These are phyloP conservation scores for Clostera curtula DNA, from an alignment of 2,888 invertebrate genomes.

Conservation along the genomic window DNA sequence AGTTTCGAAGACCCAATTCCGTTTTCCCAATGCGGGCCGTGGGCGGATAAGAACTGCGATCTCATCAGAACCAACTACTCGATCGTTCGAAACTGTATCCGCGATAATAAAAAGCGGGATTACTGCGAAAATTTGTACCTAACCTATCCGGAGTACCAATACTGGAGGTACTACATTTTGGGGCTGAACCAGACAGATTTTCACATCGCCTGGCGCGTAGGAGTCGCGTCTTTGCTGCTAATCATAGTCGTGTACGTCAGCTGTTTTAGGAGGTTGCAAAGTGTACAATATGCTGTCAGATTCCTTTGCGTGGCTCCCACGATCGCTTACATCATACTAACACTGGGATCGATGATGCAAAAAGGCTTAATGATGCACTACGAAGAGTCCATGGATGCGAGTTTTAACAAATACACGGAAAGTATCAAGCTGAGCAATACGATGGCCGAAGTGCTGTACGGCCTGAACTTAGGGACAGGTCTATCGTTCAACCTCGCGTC, in stretches of 20 bases:
- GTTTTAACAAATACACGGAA: slow-evolving; percentile 31
- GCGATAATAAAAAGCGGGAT: slow-evolving; percentile 12
- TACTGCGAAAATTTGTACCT: slow-evolving; percentile 36
- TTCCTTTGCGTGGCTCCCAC: slow-evolving; percentile 34
- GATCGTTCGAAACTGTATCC: slow-evolving; percentile 47
- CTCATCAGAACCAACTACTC: slow-evolving; percentile 41
- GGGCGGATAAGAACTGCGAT: slow-evolving; percentile 39
- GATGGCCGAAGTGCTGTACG: slow-evolving; percentile 33
- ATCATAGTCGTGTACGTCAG: slow-evolving; percentile 32
- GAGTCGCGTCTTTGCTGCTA: slow-evolving; percentile 41
- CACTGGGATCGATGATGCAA: slow-evolving; percentile 54
- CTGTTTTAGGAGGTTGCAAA: slow-evolving; percentile 37
- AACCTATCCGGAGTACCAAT: slow-evolving; percentile 56
- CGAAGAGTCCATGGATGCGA: slow-evolving; percentile 38
- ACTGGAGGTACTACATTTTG: slow-evolving; percentile 38
- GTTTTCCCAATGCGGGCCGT: slow-evolving; percentile 44
- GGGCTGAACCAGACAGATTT: slow-evolving; percentile 11
- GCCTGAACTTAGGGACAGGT: slow-evolving; percentile 46
- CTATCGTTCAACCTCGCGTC: slow-evolving; percentile 40
- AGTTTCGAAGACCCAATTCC: slow-evolving; percentile 54
- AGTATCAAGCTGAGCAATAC: slow-evolving; percentile 24
- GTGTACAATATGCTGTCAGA: slow-evolving; percentile 32
- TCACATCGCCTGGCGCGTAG: slow-evolving; percentile 46
- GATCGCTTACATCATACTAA: slow-evolving; percentile 28
- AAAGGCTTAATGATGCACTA: slow-evolving; percentile 48